These are phyloP conservation scores for Heliconius hewitsoni DNA, from an alignment of 1,140 invertebrate genomes.

Conservation along the genomic window DNA sequence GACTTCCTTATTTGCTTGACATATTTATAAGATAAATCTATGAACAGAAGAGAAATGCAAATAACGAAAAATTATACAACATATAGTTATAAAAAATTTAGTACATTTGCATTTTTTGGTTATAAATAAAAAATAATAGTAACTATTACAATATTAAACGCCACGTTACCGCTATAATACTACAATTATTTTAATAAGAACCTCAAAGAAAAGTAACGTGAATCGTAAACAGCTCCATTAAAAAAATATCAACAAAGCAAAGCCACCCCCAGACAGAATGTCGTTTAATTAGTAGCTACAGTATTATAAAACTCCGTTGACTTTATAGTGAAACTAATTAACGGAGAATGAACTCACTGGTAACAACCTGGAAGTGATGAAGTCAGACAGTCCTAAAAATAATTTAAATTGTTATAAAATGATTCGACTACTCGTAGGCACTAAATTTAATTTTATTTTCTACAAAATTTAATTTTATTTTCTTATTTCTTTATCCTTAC, in stretches of 20 bases:
- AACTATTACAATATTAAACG: background rate
- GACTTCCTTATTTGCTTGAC: too few species aligned
- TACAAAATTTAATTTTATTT: background rate
- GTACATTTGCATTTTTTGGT: too few species aligned
- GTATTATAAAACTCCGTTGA: constrained; percentile 40
- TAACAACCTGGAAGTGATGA: constrained; percentile 35
- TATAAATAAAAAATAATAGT: too few species aligned
- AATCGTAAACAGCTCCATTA: constrained; percentile 32
- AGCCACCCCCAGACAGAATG: constrained; percentile 39
- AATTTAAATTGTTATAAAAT: constrained; percentile 17
- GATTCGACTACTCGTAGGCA: background rate
- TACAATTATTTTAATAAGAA: constrained; percentile 25
- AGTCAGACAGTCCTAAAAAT: constrained; percentile 19
- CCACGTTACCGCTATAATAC: background rate
- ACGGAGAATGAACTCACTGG: constrained; percentile 34
- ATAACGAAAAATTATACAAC: too few species aligned
- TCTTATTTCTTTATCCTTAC: background rate
- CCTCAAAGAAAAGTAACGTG: constrained; percentile 34
- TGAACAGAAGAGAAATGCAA: too few species aligned
- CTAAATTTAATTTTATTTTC: background rate
- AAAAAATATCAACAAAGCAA: constrained; percentile 38
- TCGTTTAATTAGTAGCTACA: constrained; percentile 41
- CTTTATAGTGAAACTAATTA: constrained; percentile 45
- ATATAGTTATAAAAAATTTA: too few species aligned
- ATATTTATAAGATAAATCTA: too few species aligned